A percentile compares a stretch with the other conserved stretches of the same genome.
These are phyloP conservation scores for Phylloscopus trochilus DNA, from an alignment of 2,113 vertebrate genomes.

Conservation along the genomic window DNA sequence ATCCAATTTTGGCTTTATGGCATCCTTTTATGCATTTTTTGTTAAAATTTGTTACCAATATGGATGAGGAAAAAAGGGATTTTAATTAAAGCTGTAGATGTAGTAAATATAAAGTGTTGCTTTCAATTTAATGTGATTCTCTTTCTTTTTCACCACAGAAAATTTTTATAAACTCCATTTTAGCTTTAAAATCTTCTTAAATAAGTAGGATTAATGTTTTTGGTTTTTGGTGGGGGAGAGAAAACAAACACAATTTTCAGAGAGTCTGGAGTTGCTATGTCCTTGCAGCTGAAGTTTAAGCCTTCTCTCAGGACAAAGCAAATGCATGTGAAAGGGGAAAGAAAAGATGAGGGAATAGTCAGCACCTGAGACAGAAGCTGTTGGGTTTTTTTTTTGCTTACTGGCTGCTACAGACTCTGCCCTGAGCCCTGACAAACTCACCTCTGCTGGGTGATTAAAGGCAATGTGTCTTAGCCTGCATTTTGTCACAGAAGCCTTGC, in stretches of 20 bases:
- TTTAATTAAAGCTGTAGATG: background rate
- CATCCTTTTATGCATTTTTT: background rate
- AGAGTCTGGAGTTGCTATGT: background rate
- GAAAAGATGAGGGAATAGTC: background rate
- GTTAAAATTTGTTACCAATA: background rate
- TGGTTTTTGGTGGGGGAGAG: background rate
- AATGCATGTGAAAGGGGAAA: background rate
- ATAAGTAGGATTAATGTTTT: background rate
- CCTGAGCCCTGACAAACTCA: background rate
- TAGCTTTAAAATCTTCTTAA: background rate
- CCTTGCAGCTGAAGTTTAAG: background rate
- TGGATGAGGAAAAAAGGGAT: background rate
- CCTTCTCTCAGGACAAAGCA: background rate
- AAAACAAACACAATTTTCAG: background rate
- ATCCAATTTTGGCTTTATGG: background rate
- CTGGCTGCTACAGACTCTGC: background rate
- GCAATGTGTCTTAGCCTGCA: background rate
- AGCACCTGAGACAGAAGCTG: slow-evolving; percentile 29
- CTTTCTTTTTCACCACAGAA: background rate
- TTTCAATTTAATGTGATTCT: background rate
- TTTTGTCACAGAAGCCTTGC: background rate
- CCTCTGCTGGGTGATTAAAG: background rate
- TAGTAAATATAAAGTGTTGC: background rate
- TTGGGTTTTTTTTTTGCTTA: background rate
- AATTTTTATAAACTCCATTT: background rate